phyloP scores from a whole-genome alignment of 2,888 invertebrate genomes.

The Mycalesis mineus region DNA sequence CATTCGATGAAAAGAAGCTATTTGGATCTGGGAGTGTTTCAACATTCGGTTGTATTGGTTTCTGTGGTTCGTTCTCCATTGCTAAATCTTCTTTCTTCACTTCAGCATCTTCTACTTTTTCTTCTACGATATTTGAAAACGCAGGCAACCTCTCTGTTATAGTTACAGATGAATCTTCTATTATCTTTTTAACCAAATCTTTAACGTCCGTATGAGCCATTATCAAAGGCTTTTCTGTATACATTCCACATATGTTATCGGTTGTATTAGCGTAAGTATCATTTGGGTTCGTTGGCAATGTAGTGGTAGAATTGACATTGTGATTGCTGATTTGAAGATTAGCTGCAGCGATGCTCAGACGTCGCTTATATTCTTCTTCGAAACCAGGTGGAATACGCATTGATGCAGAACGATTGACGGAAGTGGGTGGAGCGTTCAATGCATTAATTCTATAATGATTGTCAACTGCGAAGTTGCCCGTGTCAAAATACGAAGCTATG shows the following conservation, averaged over 20 bases:
- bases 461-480: slow-evolving; percentile 68
- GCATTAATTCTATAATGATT: slow-evolving; percentile 61
- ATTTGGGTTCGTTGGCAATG: slow-evolving; percentile 7
- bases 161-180: slow-evolving; percentile 12
- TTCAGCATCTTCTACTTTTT: slow-evolving; percentile 4
- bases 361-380: slow-evolving; percentile 53
- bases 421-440: slow-evolving; percentile 40
- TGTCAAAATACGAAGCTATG: slow-evolving; percentile 69
- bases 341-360: slow-evolving; percentile 33
- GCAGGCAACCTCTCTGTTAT: slow-evolving; percentile 23
- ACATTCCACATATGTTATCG: slow-evolving; percentile 45
- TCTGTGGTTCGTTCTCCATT: slow-evolving; percentile 8
- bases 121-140: slow-evolving; percentile 18
- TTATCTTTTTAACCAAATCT: slow-evolving; percentile 18
- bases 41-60: slow-evolving; percentile 16
- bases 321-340: slow-evolving; percentile 24
- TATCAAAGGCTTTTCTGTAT: slow-evolving; percentile 3
- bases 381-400: slow-evolving; percentile 61
- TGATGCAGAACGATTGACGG: slow-evolving; percentile 28
- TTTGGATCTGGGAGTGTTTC: slow-evolving; percentile 48
- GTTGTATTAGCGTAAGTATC: slow-evolving; percentile 39
- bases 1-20: slow-evolving; percentile 46
- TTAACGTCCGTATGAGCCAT: slow-evolving; percentile 18
- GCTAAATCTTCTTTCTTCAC: not conserved
- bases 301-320: slow-evolving; percentile 23